Evolutionary conservation across 2,113 vertebrate genomes (phyloP), one percentile per base, ranked within the genome.

Genomic region (Pelvicachromis taeniatus): DNA sequence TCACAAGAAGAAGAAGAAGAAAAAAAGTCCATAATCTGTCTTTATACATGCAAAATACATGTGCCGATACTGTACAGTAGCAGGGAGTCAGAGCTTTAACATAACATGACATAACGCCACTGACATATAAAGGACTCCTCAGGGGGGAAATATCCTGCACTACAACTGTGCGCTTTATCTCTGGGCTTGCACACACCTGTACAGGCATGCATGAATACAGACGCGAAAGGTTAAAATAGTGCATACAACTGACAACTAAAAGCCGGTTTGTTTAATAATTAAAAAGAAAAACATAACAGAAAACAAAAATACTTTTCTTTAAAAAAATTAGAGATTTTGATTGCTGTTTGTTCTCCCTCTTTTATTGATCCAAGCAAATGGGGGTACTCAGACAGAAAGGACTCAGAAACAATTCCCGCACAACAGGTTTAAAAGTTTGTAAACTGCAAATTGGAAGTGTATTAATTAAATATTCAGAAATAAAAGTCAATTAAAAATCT

Each of bases 391-490:
- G 38, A 58, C 26, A 54, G 38, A 21, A 50, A 78, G 54, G 29
- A 16, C 48, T 50, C 23, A 42, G 50, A 90, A 85, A 80, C 13
- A 9, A 82, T 55, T 78, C 21, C 6, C 84, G 80, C 83, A 80
- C 81, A 65, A 81, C 81, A 17, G 38, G 82, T 85, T 89, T 48
- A 50, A 86, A 91, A 89, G 86, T 88, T 87, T 17, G 58, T 42
- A 55, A 82, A 83, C 73, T 78, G 53, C 54, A 91, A 86, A 92
- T 14, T 78, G 26, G 56, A 88, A 29, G 80, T 85, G 82, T 56
- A 90, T 92, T 91, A 85, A 94, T 95, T 93, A 93, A 92, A 90
- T 80, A 75, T 6, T 78, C 85, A 82, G 83, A 93, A 94, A 92
- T 92, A 90, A 92, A 75, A 93, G 73, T 59, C 48, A 92, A 95